Percentiles rank a stretch among this genome's conserved stretches.
Evolutionary conservation across 2,888 invertebrate species (phyloP).

Genomic region (Scaptomyza caliginosa): DNA sequence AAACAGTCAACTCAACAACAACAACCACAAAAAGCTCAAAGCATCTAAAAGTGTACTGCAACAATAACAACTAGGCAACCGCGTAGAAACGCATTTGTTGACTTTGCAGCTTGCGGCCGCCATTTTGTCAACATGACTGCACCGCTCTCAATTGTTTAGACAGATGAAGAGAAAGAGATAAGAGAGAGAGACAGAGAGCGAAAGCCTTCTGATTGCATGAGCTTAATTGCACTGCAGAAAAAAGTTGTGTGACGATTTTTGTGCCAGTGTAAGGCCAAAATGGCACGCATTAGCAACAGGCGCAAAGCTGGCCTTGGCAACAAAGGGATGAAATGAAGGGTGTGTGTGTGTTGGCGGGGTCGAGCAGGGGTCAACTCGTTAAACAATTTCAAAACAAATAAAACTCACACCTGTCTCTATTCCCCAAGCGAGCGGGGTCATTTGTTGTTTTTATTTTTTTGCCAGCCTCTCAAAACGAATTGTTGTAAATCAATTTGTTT

Average conservation of each 20-base stretch:
- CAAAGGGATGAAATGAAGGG: background rate
- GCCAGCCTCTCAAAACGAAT: constrained; percentile 57
- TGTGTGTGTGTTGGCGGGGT: background rate
- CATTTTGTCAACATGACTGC: constrained; percentile 64
- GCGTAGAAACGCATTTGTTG: constrained; percentile 57
- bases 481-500: constrained; percentile 72
- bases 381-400: constrained; percentile 70
- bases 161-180: background rate
- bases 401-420: constrained; percentile 68
- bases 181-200: constrained; percentile 11
- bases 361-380: background rate
- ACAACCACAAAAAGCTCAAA: constrained; percentile 29
- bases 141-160: constrained; percentile 55
- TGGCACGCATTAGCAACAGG: constrained; percentile 40
- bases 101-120: constrained; percentile 69
- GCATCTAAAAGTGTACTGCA: constrained; percentile 48
- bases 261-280: constrained; percentile 54
- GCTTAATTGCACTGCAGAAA: constrained; percentile 63
- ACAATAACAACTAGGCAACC: constrained; percentile 29
- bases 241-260: constrained; percentile 24
- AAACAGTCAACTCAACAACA: constrained; percentile 25
- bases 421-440: constrained; percentile 32
- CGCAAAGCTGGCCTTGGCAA: background rate
- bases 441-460: background rate
- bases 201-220: constrained; percentile 75